phyloP scores from a whole-genome alignment of 2,113 vertebrate genomes.

The Gopherus flavomarginatus region DNA sequence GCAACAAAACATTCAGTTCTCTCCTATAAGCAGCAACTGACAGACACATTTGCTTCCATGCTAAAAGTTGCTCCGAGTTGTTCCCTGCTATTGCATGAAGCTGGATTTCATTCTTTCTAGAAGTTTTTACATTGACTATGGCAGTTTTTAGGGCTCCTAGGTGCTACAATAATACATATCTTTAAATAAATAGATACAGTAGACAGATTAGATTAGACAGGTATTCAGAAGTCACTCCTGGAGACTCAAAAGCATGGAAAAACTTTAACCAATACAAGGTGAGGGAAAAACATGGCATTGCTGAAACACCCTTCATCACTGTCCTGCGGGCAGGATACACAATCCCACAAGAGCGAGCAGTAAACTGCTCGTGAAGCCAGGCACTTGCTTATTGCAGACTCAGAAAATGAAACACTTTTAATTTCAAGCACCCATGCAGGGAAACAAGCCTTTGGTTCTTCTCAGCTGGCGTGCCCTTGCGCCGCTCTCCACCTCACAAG shows the following conservation, averaged over 20 bases:
- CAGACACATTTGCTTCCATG: background rate
- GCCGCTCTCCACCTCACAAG: background rate
- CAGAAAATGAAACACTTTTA: background rate
- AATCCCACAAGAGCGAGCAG: background rate
- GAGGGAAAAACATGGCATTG: background rate
- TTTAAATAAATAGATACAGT: background rate
- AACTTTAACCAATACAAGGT: fast-evolving
- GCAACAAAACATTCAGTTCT: background rate
- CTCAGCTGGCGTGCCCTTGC: background rate
- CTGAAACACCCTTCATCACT: background rate
- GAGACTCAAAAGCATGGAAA: background rate
- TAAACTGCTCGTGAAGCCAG: background rate
- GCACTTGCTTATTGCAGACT: background rate
- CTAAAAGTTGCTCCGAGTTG: background rate
- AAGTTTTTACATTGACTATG: background rate
- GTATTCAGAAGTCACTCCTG: background rate
- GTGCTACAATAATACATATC: background rate
- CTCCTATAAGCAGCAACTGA: background rate
- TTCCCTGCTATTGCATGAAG: background rate
- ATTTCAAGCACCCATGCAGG: background rate
- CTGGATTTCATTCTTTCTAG: background rate
- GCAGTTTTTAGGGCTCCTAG: background rate
- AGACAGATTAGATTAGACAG: background rate
- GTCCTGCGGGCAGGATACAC: background rate
- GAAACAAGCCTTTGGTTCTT: background rate